phyloP scores from a whole-genome alignment of 2,888 invertebrate species.

The Megalurothrips usitatus region DNA sequence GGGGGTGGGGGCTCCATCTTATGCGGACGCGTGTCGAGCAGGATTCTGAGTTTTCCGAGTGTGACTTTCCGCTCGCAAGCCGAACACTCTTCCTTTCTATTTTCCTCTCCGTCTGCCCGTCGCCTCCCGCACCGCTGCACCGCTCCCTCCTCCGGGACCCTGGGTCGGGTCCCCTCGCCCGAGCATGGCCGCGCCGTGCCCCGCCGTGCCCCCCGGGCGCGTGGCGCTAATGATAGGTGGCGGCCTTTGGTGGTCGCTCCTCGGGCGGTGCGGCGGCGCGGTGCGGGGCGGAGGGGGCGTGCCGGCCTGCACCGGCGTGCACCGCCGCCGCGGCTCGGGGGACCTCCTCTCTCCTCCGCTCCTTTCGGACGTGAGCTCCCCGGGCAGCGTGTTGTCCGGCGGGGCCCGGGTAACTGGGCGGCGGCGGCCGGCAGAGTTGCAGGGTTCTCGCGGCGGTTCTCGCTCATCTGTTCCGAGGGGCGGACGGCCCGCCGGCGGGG shows the following conservation, averaged over 20 bases:
- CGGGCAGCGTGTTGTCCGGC: not conserved
- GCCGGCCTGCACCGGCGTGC: too few relatives aligned
- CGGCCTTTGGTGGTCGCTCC: not conserved
- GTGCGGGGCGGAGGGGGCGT: not conserved
- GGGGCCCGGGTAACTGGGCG: not conserved
- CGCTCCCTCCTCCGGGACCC: not conserved
- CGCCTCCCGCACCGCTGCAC: not conserved
- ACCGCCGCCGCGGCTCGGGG: not conserved
- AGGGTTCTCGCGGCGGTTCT: too few relatives aligned
- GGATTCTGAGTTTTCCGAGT: too few relatives aligned
- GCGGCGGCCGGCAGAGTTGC: not conserved
- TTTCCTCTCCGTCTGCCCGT: too few relatives aligned
- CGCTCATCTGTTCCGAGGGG: too few relatives aligned
- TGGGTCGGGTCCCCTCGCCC: not conserved
- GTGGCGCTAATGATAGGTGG: conserved; percentile 24
- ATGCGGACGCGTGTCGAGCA: too few relatives aligned
- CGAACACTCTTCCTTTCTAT: not conserved
- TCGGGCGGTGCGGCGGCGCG: not conserved
- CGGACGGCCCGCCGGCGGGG: too few relatives aligned
- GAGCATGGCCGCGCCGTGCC: not conserved
- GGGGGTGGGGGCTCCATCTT: too few relatives aligned
- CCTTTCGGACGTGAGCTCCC: not conserved
- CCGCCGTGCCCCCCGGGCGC: conserved; percentile 11
- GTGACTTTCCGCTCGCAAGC: too few relatives aligned
- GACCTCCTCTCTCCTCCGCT: not conserved